These are phyloP conservation scores for Sminthurides aquaticus DNA, from an alignment of 2,888 invertebrate genomes.

Conservation along the genomic window DNA sequence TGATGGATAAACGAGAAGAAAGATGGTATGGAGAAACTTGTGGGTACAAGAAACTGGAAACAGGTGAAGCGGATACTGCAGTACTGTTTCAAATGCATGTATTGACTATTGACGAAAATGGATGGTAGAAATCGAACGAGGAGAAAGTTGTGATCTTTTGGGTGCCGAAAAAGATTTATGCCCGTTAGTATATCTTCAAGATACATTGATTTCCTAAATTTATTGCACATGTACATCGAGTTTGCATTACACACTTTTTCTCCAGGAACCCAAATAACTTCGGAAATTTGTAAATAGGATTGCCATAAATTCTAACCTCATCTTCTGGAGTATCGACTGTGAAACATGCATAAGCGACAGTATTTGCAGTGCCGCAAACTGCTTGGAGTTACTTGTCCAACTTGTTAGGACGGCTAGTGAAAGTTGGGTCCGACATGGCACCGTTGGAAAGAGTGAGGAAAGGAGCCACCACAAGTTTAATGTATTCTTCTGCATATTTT, in stretches of 20 bases:
- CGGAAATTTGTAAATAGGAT: neutral
- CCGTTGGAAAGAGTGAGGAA: neutral
- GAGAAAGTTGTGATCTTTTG: slow-evolving; percentile 3
- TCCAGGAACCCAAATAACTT: neutral
- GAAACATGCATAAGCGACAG: neutral
- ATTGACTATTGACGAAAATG: no score
- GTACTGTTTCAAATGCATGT: no score
- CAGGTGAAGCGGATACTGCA: no score
- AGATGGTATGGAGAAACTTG: no score
- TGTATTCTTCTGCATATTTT: no score
- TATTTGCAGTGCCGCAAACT: neutral
- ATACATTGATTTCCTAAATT: neutral
- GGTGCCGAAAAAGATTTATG: neutral
- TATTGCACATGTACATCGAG: neutral
- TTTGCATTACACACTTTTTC: no score
- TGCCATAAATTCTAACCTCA: neutral
- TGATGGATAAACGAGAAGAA: no score
- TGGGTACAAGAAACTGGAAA: no score
- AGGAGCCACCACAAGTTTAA: neutral
- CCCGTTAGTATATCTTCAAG: neutral
- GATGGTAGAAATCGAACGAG: neutral
- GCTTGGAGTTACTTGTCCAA: neutral
- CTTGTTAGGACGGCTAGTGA: neutral
- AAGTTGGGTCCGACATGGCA: no score
- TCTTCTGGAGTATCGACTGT: neutral